phyloP scores from a whole-genome alignment of 2,113 vertebrate species.

The Neolamprologus variostigma region DNA sequence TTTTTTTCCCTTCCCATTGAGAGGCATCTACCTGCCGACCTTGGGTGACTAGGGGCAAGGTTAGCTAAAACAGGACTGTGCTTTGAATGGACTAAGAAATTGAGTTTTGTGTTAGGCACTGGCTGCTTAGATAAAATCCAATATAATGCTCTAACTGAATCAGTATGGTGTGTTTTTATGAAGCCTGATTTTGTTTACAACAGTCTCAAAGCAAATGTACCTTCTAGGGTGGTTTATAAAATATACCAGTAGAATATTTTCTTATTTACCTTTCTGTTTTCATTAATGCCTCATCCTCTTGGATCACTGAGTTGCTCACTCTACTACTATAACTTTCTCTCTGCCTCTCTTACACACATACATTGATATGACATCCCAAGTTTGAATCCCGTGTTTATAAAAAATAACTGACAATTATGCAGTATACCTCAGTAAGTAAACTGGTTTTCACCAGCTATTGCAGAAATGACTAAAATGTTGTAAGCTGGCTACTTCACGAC shows the following conservation, averaged over 20 bases:
- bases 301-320: background rate
- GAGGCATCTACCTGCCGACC: background rate
- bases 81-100: background rate
- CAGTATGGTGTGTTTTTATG: background rate
- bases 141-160: background rate
- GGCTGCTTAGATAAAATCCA: background rate
- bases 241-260: background rate
- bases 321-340: background rate
- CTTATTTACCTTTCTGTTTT: background rate
- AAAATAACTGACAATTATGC: background rate
- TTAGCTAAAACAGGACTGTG: background rate
- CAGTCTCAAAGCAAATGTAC: background rate
- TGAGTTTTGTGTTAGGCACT: background rate
- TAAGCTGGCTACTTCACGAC: background rate
- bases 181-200: background rate
- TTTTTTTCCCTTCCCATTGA: background rate
- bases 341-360: background rate
- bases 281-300: background rate
- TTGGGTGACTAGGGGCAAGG: background rate
- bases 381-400: background rate
- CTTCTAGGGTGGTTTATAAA: background rate
- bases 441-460: background rate
- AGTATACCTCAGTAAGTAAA: background rate
- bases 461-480: background rate
- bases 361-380: background rate